phyloP scores from a whole-genome alignment of 2,888 invertebrate genomes.

The Urechis unicinctus region DNA sequence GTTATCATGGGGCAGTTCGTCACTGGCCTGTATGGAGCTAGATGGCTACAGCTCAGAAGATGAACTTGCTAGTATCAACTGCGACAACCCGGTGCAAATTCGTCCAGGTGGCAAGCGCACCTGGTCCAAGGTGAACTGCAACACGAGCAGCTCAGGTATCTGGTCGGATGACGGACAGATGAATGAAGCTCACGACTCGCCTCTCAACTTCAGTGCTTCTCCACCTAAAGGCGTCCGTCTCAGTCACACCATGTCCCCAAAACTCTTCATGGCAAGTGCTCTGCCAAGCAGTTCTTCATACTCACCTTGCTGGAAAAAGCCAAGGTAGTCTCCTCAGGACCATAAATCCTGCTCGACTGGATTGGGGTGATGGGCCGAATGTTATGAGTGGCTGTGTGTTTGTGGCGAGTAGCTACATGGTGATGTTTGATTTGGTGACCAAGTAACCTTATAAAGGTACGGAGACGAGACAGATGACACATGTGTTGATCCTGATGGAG shows the following conservation, averaged over 20 bases:
- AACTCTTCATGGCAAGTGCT: neutral
- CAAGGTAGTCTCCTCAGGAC: no score
- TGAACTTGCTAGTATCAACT: neutral
- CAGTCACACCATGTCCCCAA: neutral
- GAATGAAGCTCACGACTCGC: neutral
- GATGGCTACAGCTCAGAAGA: neutral
- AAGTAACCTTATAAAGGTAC: no score
- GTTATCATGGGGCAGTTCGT: no score
- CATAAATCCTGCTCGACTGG: no score
- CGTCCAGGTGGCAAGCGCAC: neutral
- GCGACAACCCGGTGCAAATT: neutral
- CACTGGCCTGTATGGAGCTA: no score
- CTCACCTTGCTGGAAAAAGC: neutral
- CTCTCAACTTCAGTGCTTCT: neutral
- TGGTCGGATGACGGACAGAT: neutral
- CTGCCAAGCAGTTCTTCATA: neutral
- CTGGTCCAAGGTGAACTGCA: neutral
- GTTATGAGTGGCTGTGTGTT: no score
- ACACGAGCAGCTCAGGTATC: neutral
- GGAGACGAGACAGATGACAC: no score
- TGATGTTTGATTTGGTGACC: no score
- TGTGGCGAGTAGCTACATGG: no score
- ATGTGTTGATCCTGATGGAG: no score
- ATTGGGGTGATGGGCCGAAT: no score
- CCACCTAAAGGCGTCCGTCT: neutral